Evolutionary conservation across 2,888 invertebrate genomes (phyloP), one percentile per base, ranked within the genome.

Genomic region (Sipha maydis): DNA sequence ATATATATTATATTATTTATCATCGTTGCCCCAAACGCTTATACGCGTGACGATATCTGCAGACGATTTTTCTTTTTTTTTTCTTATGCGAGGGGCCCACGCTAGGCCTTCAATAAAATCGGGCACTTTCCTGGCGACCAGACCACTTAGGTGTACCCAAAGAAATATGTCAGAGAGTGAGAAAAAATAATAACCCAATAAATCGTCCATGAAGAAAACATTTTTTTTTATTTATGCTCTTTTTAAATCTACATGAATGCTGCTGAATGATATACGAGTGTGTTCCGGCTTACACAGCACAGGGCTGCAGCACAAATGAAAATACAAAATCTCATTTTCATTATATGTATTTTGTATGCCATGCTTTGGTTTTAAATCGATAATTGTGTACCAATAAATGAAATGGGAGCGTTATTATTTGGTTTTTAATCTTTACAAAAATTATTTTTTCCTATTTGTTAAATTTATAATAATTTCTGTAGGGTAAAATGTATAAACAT

Each of bases 41-140:
- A 56, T 75, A 56, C 83, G 85, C 69, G 61, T 67, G 78, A 78
- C 85, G 67, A 78, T 48, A 69, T 77, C 67, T 48, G 85, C 85
- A 31, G 25, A 69, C 31, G 85, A 69, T 78, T 77, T 85, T 85
- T 76, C 61, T 80, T 48, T 48, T 85, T 76, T 76, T 80, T 48
- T 31, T 75, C 5, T 7, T 3, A 3, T 8, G 41, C 28, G 38
- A 38, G 38, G n/a, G n/a, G n/a, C n/a, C n/a, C 73, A n/a, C 17
- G 25, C 5, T 19, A 28, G 41, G 71, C 56, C 79, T 79, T 86
- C 79, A 79, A 86, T 80, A 86, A 71, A 79, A 56, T 73, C 56
- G 73, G 73, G 86, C 79, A 80, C 79, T 80, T 86, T 86, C 25
- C 79, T 86, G 86, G 86, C 80, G 79, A 56, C 73, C 79, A 86